phyloP scores from a whole-genome alignment of 2,113 vertebrate species.

The Amblyopsis rosae region DNA sequence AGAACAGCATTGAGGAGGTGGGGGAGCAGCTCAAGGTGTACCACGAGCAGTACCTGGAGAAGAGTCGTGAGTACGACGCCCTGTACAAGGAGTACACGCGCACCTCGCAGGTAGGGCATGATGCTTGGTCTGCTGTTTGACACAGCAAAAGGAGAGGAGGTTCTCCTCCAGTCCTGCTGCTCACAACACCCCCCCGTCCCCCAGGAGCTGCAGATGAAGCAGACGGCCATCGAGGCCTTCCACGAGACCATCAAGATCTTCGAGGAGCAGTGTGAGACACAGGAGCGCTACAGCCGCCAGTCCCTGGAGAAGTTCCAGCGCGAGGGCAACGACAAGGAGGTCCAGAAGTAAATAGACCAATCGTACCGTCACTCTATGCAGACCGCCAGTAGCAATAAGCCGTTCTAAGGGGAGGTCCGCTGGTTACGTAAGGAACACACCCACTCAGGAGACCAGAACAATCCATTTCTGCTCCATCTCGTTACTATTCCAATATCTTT shows the following conservation, averaged over 20 bases:
- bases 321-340: constrained; percentile 97
- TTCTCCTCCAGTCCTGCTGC: neutral
- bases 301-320: constrained; percentile 95
- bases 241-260: constrained; percentile 99
- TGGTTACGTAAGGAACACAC: too few species aligned
- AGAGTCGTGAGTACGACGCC: constrained; percentile 94
- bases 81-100: constrained; percentile 98
- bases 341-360: constrained; percentile 83
- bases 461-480: too few species aligned
- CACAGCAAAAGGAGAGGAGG: neutral
- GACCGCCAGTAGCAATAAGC: neutral
- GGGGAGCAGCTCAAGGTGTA: constrained; percentile 97
- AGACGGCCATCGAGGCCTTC: constrained; percentile 97
- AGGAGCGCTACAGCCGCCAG: constrained; percentile 97
- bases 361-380: neutral
- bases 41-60: constrained; percentile 96
- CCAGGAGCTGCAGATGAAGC: constrained; percentile 98
- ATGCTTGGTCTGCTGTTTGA: neutral
- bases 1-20: constrained; percentile 97
- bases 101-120: constrained; percentile 87
- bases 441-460: too few species aligned
- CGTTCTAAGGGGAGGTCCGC: too few species aligned
- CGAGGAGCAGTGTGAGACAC: constrained; percentile 97
- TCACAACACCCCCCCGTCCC: neutral
- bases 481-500: neutral